Evolutionary conservation across 2,888 invertebrate species (phyloP).

Genomic region (Drosophila rellima): DNA sequence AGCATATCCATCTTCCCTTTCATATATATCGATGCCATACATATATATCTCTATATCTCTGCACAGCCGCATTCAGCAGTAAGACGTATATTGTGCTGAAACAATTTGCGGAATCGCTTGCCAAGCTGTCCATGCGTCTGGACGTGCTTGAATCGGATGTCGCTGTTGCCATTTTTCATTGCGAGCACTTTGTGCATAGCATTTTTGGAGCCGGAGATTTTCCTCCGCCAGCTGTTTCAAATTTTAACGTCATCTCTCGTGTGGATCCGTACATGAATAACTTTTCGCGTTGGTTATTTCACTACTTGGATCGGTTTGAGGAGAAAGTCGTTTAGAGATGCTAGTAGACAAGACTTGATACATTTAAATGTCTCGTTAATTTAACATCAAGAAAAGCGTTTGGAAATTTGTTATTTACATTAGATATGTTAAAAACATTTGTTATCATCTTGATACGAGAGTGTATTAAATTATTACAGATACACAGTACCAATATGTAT

Average conservation of each 20-base stretch:
- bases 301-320: constrained; percentile 69
- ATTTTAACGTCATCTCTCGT: constrained; percentile 69
- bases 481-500: not conserved
- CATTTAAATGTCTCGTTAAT: constrained; percentile 4
- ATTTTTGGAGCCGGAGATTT: constrained; percentile 71
- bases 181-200: constrained; percentile 80
- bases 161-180: constrained; percentile 80
- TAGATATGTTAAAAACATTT: not conserved
- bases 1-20: constrained; percentile 19
- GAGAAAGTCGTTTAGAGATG: constrained; percentile 13
- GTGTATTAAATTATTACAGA: constrained; percentile 5
- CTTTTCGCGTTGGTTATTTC: constrained; percentile 79
- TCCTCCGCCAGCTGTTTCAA: constrained; percentile 72
- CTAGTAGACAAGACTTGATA: not conserved
- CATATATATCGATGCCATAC: constrained; percentile 14
- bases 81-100: constrained; percentile 79
- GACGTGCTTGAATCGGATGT: constrained; percentile 82
- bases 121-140: constrained; percentile 82
- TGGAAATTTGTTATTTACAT: constrained; percentile 1
- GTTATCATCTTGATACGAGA: not conserved
- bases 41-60: not conserved
- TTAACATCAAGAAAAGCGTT: not conserved
- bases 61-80: constrained; percentile 81
- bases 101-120: constrained; percentile 84
- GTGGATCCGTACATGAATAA: constrained; percentile 79